Evolutionary conservation across 2,113 vertebrate species (phyloP).

Genomic region (Peromyscus polionotus): DNA sequence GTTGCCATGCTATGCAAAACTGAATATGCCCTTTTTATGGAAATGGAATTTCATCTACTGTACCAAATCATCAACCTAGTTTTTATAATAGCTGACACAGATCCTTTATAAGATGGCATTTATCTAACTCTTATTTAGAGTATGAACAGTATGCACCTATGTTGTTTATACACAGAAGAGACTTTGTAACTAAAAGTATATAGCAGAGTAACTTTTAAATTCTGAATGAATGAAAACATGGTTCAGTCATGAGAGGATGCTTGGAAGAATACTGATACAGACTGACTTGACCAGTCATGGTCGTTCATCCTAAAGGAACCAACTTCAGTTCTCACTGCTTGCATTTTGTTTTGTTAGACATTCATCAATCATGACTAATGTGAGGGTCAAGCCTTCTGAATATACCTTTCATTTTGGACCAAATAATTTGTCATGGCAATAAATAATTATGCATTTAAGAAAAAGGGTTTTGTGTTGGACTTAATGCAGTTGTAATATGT

Average conservation of each 20-base stretch:
- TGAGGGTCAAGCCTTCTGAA: slow-evolving; percentile 68
- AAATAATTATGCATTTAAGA: slow-evolving; percentile 80
- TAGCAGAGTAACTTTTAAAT: slow-evolving; percentile 72
- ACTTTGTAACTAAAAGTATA: slow-evolving; percentile 77
- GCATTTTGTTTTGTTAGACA: slow-evolving; percentile 76
- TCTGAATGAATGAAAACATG: slow-evolving; percentile 71
- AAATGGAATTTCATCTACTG: slow-evolving; percentile 61
- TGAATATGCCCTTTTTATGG: slow-evolving; percentile 48
- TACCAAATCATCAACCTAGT: slow-evolving; percentile 53
- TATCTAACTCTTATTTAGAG: slow-evolving; percentile 72
- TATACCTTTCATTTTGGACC: slow-evolving; percentile 74
- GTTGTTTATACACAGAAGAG: slow-evolving; percentile 78
- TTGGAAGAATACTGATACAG: slow-evolving; percentile 63
- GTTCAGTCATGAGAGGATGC: slow-evolving; percentile 64
- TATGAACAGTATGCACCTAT: slow-evolving; percentile 60
- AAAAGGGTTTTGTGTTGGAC: slow-evolving; percentile 62
- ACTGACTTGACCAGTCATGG: slow-evolving; percentile 72
- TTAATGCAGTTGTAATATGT: slow-evolving; percentile 67
- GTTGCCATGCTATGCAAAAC: slow-evolving; percentile 44
- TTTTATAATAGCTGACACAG: slow-evolving; percentile 76
- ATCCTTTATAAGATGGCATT: slow-evolving; percentile 68
- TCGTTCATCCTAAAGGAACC: slow-evolving; percentile 68
- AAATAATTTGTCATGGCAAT: slow-evolving; percentile 78
- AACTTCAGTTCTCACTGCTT: slow-evolving; percentile 73
- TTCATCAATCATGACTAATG: slow-evolving; percentile 72